These are phyloP conservation scores for Zaprionus inermis DNA, from an alignment of 1,140 invertebrate species.

Conservation along the genomic window DNA sequence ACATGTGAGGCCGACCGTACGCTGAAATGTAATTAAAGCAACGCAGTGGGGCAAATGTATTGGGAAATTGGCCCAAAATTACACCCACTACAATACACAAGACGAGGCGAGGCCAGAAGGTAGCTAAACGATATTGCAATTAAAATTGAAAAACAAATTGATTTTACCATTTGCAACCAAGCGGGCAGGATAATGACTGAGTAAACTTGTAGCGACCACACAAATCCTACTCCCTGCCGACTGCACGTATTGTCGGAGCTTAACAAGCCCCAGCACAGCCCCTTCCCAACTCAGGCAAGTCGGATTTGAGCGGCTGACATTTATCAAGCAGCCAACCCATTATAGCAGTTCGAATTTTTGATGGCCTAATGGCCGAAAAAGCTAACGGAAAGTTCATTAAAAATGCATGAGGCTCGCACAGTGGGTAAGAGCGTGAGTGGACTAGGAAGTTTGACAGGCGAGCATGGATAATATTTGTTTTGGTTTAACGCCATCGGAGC, in stretches of 20 bases:
- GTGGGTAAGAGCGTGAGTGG: constrained; percentile 13
- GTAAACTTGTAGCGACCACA: constrained; percentile 30
- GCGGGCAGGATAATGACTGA: constrained; percentile 50
- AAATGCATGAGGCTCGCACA: constrained; percentile 53
- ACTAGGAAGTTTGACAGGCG: constrained; percentile 24
- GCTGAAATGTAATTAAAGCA: constrained; percentile 67
- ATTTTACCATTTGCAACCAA: constrained; percentile 59
- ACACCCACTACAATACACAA: constrained; percentile 1
- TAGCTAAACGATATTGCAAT: constrained; percentile 67
- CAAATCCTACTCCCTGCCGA: not conserved
- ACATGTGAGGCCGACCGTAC: constrained; percentile 45
- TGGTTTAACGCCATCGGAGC: constrained; percentile 31
- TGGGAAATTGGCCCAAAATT: not conserved
- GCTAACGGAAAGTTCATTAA: constrained; percentile 53
- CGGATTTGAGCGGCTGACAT: constrained; percentile 37
- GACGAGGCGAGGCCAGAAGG: constrained; percentile 15
- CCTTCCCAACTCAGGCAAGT: not conserved
- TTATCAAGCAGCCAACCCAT: constrained; percentile 50
- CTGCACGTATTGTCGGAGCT: constrained; percentile 24
- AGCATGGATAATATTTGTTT: constrained; percentile 35
- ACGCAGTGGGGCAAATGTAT: not conserved
- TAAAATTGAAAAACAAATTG: constrained; percentile 61
- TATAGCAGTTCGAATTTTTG: constrained; percentile 44
- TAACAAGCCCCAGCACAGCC: not conserved
- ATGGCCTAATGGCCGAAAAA: constrained; percentile 57